Conservation (phyloP, 2,888 invertebrate species). For the Neoaliturus tenellus region DNA sequence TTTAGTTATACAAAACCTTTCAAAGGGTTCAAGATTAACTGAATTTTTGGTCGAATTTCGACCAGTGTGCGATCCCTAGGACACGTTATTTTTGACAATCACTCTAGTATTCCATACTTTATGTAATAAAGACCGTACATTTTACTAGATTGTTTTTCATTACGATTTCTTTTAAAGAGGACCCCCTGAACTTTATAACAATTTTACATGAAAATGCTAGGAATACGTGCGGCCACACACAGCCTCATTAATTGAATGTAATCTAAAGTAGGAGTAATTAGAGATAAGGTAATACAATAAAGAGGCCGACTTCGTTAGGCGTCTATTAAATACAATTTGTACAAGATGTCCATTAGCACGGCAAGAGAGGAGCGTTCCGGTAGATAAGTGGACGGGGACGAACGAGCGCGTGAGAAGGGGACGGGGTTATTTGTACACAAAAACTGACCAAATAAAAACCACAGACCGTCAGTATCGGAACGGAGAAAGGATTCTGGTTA, state of each 20-base stretch:
- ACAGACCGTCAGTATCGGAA: not conserved
- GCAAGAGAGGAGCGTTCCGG: not conserved
- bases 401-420: not conserved
- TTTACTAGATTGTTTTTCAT: too few relatives aligned
- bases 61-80: too few relatives aligned
- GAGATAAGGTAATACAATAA: conserved; percentile 6
- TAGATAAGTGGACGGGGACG: not conserved
- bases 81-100: too few relatives aligned
- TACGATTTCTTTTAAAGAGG: too few relatives aligned
- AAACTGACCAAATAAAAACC: not conserved
- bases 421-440: not conserved
- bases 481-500: not conserved
- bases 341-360: conserved; percentile 11
- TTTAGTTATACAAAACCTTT: too few relatives aligned
- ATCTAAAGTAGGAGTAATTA: not conserved
- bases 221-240: not conserved
- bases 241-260: not conserved
- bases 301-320: conserved; percentile 19
- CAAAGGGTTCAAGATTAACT: too few relatives aligned
- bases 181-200: too few relatives aligned
- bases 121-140: too few relatives aligned
- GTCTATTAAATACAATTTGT: conserved; percentile 33
- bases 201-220: not conserved
- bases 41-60: too few relatives aligned
- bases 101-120: too few relatives aligned